Evolutionary conservation across 2,113 vertebrate genomes (phyloP), one percentile per base, ranked within the genome.

Genomic region (Campylomormyrus tamandua): DNA sequence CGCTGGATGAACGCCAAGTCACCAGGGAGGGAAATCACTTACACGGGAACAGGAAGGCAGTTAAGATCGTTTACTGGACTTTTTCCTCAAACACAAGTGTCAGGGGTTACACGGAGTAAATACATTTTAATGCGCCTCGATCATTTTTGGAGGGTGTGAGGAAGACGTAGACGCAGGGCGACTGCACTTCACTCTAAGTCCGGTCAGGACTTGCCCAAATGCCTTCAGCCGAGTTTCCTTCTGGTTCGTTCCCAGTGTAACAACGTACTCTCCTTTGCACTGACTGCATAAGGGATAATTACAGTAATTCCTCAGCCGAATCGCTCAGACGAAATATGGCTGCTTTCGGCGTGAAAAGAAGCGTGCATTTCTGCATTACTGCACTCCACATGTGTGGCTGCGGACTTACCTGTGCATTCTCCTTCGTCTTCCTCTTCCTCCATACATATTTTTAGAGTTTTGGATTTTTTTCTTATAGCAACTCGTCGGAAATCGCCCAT

Each of bases 401-500:
- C 35, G 48, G 11, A 42, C 91, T 90, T 90, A 92, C 92, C 91
- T 92, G 91, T 45, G 6, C 84, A 53, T 49, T 77, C 89, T 17
- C 87, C 88, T 3, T 53, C 48, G 39, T 91, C 88, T 17, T 91
- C 91, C 1, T 90, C 53, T 13, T 13, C 13, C 7, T 89, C 62
- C 49, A 0, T 4, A 1, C 2, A 1, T 66, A 2, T 31, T 39
- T 5, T 94, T 92, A 88, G 93, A 9, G 85, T 90, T 91, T 0
- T 0, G 50, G 87, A 90, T 88, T 95, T 96, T 90, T 91, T 93
- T 3, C 94, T 92, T 80, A 95, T 92, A 24, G 95, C 95, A 5
- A 94, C 94, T 49, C 95, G 91, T 86, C 39, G 92, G 24, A 95
- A 95, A 80, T 93, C 88, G 0, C 94, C 94, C 94, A 95, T 94